Conservation (phyloP, 92 coral and sea anemone species). For the Epizoanthus stellaris region DNA sequence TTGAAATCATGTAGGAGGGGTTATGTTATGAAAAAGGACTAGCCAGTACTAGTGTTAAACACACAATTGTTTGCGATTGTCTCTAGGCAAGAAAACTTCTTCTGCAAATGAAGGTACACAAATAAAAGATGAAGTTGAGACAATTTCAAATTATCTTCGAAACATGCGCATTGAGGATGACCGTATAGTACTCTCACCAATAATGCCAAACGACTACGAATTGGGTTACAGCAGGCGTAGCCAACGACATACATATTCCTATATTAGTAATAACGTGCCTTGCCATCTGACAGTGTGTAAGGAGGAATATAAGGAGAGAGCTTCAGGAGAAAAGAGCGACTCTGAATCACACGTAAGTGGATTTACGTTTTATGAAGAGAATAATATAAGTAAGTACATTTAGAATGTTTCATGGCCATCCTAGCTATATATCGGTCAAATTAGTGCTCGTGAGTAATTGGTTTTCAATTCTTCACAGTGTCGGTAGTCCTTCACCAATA, state of each 20-base stretch:
- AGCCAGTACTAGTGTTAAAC: no score
- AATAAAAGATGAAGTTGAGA: constrained; percentile 49
- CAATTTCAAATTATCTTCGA: constrained; percentile 47
- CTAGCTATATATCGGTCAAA: background rate
- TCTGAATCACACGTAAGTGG: constrained; percentile 25
- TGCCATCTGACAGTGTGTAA: constrained; percentile 58
- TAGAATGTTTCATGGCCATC: no score
- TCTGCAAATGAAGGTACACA: background rate
- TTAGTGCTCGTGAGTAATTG: no score
- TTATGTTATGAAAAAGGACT: no score
- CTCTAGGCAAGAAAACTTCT: background rate
- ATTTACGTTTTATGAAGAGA: no score
- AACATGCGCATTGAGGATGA: constrained; percentile 51
- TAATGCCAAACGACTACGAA: constrained; percentile 53
- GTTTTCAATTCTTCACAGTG: no score
- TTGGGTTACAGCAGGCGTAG: constrained; percentile 51
- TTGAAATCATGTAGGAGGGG: no score
- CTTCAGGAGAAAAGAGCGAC: background rate
- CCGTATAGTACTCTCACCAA: constrained; percentile 31
- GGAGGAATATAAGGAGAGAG: constrained; percentile 31
- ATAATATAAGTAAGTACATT: no score
- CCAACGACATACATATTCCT: constrained; percentile 46
- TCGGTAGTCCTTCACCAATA: no score
- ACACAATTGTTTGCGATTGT: background rate
- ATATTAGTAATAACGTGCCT: constrained; percentile 36